These are phyloP conservation scores for Drosophila nr. perissopoda DNA, from an alignment of 2,888 invertebrate species.

Conservation along the genomic window DNA sequence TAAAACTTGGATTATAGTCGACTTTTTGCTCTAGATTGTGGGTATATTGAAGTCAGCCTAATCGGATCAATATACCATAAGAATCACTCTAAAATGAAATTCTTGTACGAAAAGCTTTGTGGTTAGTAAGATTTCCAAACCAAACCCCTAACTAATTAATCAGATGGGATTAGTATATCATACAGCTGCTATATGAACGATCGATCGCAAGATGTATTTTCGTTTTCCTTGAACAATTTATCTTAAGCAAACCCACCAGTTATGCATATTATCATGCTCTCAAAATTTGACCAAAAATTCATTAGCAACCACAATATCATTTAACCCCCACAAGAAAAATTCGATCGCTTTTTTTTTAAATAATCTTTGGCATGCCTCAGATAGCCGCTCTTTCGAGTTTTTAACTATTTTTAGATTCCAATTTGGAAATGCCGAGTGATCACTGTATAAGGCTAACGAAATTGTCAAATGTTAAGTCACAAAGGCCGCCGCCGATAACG, in stretches of 20 bases:
- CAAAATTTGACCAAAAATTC: not conserved
- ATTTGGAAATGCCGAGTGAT: not conserved
- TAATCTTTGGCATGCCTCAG: not conserved
- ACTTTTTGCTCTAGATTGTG: not conserved
- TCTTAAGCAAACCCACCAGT: not conserved
- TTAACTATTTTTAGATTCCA: not conserved
- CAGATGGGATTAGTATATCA: not conserved
- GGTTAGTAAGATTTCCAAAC: not conserved
- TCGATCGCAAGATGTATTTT: not conserved
- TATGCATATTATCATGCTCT: not conserved
- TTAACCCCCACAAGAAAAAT: not conserved
- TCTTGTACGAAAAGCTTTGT: not conserved
- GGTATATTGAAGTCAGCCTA: not conserved
- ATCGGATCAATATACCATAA: not conserved
- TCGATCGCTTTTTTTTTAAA: not conserved
- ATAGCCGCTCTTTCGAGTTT: not conserved
- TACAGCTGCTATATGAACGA: not conserved
- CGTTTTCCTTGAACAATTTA: rapidly evolving
- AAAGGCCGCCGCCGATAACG: conserved; percentile 54
- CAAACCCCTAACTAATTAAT: not conserved
- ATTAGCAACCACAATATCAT: not conserved
- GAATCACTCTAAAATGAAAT: rapidly evolving
- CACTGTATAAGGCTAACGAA: not conserved
- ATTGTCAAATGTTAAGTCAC: conserved; percentile 8
- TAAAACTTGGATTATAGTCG: not conserved